Percentiles rank a stretch among this genome's conserved stretches.
Evolutionary conservation across 2,888 invertebrate species (phyloP).

Genomic region (Urechis unicinctus): DNA sequence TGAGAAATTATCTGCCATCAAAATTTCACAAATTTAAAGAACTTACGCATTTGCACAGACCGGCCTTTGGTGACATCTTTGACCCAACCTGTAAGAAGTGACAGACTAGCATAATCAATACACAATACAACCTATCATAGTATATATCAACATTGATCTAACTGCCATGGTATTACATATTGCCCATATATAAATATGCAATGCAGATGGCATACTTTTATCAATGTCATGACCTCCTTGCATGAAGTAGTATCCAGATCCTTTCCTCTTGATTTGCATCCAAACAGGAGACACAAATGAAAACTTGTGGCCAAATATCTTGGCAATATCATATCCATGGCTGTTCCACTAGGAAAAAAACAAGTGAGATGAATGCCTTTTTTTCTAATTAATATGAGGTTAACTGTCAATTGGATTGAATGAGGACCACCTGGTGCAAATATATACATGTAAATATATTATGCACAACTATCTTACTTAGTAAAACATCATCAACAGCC

Average conservation of each 20-base stretch:
- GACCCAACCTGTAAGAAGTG: constrained; percentile 59
- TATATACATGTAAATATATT: no score
- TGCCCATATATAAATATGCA: no score
- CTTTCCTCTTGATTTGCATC: constrained; percentile 72
- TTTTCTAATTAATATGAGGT: no score
- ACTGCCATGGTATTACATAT: no score
- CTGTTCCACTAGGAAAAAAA: constrained; percentile 75
- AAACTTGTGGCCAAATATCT: constrained; percentile 78
- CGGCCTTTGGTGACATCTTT: constrained; percentile 58
- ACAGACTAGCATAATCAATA: constrained; percentile 1
- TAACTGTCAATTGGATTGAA: no score
- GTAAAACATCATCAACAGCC: no score
- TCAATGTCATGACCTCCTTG: constrained; percentile 71
- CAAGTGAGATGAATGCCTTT: no score
- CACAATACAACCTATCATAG: background rate
- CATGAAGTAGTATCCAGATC: constrained; percentile 43
- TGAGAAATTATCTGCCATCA: no score
- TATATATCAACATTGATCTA: no score
- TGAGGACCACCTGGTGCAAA: no score
- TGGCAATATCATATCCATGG: constrained; percentile 87
- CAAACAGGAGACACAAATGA: constrained; percentile 89
- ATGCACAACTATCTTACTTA: no score
- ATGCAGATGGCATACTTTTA: constrained; percentile 55
- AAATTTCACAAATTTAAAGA: background rate
- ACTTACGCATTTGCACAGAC: constrained; percentile 41